phyloP scores from a whole-genome alignment of 1,140 invertebrate genomes.

The Drosophila chauvacae region DNA sequence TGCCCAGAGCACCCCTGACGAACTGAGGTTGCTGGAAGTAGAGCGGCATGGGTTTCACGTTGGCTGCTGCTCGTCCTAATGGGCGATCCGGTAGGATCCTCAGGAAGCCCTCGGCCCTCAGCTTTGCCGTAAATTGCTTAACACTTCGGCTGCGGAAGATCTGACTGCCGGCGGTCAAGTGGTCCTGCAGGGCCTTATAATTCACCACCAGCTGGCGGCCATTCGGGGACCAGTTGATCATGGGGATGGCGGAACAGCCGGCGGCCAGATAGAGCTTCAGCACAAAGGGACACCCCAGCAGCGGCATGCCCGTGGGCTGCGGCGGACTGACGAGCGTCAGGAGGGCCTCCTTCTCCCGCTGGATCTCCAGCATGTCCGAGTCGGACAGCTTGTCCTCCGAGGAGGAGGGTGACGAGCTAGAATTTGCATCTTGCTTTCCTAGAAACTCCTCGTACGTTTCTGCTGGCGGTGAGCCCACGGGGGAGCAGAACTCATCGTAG shows the following conservation, averaged over 20 bases:
- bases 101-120: slow-evolving; percentile 33
- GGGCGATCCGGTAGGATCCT: not conserved
- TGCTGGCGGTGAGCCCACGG: not conserved
- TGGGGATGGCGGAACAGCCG: not conserved
- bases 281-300: slow-evolving; percentile 15
- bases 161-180: slow-evolving; percentile 22
- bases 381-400: not conserved
- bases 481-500: not conserved
- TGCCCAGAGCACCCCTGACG: not conserved
- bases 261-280: slow-evolving; percentile 46
- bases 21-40: slow-evolving; percentile 37
- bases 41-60: not conserved
- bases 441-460: not conserved
- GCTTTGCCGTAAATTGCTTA: slow-evolving; percentile 22
- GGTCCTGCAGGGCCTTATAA: slow-evolving; percentile 48
- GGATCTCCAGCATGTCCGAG: not conserved
- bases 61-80: accelerated
- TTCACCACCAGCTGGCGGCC: slow-evolving; percentile 37
- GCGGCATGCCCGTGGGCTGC: not conserved
- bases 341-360: not conserved
- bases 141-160: slow-evolving; percentile 40
- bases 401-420: not conserved
- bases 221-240: slow-evolving; percentile 36
- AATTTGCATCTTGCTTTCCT: not conserved
- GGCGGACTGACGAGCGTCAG: not conserved